Percentiles rank a stretch among this genome's conserved stretches.
These are phyloP conservation scores for Hiodon tergisus DNA, from an alignment of 2,113 vertebrate genomes.

Conservation along the genomic window DNA sequence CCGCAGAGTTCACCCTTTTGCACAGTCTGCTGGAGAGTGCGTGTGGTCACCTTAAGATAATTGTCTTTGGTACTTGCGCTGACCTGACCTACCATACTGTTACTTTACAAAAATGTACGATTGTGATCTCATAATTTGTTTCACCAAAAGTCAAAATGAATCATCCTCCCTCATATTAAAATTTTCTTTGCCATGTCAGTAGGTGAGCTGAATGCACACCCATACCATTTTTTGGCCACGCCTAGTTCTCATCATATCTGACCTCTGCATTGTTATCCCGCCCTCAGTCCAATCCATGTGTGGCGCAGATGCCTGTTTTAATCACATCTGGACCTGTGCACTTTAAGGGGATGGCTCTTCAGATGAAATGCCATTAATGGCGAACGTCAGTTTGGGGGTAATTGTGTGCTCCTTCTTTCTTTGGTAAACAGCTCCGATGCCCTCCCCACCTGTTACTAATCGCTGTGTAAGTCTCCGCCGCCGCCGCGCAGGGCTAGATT, in stretches of 20 bases:
- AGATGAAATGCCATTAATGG: slow-evolving; percentile 20
- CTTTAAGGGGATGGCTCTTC: slow-evolving; percentile 33
- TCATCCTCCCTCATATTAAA: too few relatives aligned
- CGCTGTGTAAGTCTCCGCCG: slow-evolving; percentile 43
- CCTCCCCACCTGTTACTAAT: slow-evolving; percentile 67
- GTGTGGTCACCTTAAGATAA: too few relatives aligned
- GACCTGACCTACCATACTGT: too few relatives aligned
- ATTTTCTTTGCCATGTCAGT: neutral
- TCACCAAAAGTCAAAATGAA: neutral
- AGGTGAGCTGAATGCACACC: neutral
- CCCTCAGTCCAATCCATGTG: slow-evolving; percentile 37
- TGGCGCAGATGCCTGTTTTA: slow-evolving; percentile 39
- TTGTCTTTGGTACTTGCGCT: too few relatives aligned
- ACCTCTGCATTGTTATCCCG: slow-evolving; percentile 14
- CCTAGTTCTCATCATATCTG: neutral
- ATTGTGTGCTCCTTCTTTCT: slow-evolving; percentile 25
- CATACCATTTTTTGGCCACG: neutral
- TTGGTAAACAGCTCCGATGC: slow-evolving; percentile 46
- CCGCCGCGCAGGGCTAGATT: slow-evolving; percentile 48
- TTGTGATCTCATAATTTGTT: neutral
- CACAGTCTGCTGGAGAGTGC: too few relatives aligned
- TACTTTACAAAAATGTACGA: too few relatives aligned
- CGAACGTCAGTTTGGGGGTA: neutral
- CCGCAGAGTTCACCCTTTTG: too few relatives aligned
- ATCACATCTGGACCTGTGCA: slow-evolving; percentile 40